Conservation (phyloP, 2,113 vertebrate species). For the Aegotheles bennettii region DNA sequence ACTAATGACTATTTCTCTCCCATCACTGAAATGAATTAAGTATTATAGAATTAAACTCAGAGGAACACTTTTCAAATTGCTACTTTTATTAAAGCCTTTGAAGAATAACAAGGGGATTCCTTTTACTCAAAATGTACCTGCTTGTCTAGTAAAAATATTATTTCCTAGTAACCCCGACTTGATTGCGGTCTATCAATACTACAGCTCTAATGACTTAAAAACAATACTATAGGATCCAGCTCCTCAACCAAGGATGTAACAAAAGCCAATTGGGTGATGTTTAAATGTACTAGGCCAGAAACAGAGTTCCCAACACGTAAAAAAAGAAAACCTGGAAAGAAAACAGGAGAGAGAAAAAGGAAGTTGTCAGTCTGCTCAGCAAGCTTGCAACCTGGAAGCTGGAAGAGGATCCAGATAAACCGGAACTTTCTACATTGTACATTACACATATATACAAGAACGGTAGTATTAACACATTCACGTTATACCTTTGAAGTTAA, state of each 20-base stretch:
- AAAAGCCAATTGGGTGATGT: not conserved
- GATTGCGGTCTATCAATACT: not conserved
- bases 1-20: not conserved
- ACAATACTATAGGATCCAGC: not conserved
- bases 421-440: accelerated
- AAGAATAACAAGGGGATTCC: not conserved
- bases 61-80: not conserved
- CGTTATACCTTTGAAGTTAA: not conserved
- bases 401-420: not conserved
- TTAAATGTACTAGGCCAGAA: not conserved
- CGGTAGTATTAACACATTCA: not conserved
- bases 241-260: not conserved
- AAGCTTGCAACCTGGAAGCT: not conserved
- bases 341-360: not conserved
- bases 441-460: accelerated
- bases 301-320: not conserved
- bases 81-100: not conserved
- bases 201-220: not conserved
- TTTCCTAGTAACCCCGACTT: not conserved
- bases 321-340: not conserved
- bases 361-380: not conserved
- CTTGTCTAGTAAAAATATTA: not conserved
- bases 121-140: not conserved
- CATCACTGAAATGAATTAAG: not conserved
- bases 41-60: not conserved